Evolutionary conservation across 2,888 invertebrate species (phyloP).

Genomic region (Phortica magna): DNA sequence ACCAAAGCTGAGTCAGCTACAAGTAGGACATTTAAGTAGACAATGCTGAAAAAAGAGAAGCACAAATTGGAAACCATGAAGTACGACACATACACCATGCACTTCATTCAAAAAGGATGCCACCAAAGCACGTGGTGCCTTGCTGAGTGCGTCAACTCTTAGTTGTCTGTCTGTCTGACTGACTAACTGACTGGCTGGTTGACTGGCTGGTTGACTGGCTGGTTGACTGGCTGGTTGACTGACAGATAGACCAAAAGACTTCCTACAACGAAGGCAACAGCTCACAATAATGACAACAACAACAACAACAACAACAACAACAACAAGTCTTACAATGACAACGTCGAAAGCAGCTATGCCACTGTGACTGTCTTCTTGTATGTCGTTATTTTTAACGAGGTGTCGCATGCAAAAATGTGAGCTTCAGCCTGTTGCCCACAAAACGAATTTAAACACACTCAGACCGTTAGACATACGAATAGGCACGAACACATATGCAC

Average conservation of each 20-base stretch:
- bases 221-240: slow-evolving; percentile 44
- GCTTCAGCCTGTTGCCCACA: slow-evolving; percentile 64
- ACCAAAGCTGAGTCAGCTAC: neutral
- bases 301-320: too few species aligned
- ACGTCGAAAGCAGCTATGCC: slow-evolving; percentile 5
- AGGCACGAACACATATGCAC: neutral
- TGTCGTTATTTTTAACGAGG: slow-evolving; percentile 73
- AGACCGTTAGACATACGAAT: neutral
- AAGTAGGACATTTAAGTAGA: neutral
- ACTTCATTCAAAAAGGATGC: neutral
- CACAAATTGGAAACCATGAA: slow-evolving; percentile 19
- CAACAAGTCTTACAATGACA: slow-evolving; percentile 27
- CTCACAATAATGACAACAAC: slow-evolving; percentile 42
- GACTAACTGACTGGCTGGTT: slow-evolving; percentile 3
- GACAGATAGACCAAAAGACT: slow-evolving; percentile 56
- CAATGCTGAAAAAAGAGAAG: neutral
- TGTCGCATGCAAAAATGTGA: slow-evolving; percentile 62
- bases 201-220: too few species aligned
- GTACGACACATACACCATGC: slow-evolving; percentile 10
- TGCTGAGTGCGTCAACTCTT: slow-evolving; percentile 24
- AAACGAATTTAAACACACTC: slow-evolving; percentile 3
- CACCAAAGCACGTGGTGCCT: slow-evolving; percentile 24
- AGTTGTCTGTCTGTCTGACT: too few species aligned
- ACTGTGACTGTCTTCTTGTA: slow-evolving; percentile 31
- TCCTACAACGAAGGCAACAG: slow-evolving; percentile 37